Evolutionary conservation across 2,113 vertebrate species (phyloP), one percentile per base, ranked within the genome.

Genomic region (Erpornis zantholeuca): DNA sequence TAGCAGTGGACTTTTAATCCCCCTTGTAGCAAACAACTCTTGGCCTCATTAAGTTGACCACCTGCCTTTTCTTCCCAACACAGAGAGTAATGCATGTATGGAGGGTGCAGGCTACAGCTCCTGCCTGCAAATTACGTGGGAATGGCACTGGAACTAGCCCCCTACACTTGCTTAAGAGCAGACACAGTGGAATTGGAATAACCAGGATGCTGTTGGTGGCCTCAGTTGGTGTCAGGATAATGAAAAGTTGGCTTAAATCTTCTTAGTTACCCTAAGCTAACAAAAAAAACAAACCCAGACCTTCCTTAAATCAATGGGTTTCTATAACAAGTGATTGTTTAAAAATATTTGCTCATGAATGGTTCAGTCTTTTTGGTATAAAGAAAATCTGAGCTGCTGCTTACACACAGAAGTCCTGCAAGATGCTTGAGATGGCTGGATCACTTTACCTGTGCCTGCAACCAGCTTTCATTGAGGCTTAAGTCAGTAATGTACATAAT

Each of bases 381-480:
- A 88, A 75, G 54, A 66, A 88, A 81, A 69, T 45, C 25, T 33
- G 44, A 89, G 53, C 35, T 92, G n/a, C 15, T 86, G 63, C 82
- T 90, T 83, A 76, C 44, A 93, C 42, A 66, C 18, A 61, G 15
- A 82, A 90, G 27, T 63, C 64, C 82, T 88, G 35, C 50, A 86
- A 83, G 80, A 83, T 50, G 64, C 52, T 45, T 59, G 38, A 75
- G 50, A 42, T 56, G n/a, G 82, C 54, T 63, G 38, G 47, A 70
- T 72, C n/a, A 33, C 24, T 81, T 57, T 12, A 57, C n/a, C 38
- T 69, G 31, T 61, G 63, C 19, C 71, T 83, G 36, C 0, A 6
- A 82, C 42, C 63, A 83, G 29, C n/a, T 16, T 44, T 29, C 71
- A 65, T 2, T 22, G 42, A 77, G 42, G 71, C 38, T 88, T 63